These are phyloP conservation scores for Malurus alboscapulatus DNA, from an alignment of 2,113 vertebrate genomes.

Conservation along the genomic window DNA sequence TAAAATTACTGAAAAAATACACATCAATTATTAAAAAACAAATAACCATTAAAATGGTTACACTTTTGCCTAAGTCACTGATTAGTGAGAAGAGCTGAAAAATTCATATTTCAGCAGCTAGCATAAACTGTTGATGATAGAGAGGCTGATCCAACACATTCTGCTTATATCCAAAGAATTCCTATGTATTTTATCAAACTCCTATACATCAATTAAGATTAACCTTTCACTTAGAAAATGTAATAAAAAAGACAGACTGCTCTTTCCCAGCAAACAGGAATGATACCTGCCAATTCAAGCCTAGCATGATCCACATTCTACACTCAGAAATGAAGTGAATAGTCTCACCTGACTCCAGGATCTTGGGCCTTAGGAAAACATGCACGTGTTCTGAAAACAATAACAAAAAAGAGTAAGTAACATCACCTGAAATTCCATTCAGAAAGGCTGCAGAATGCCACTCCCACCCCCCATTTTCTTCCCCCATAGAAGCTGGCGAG, in stretches of 20 bases:
- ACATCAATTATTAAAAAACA: not conserved
- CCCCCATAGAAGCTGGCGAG: not conserved
- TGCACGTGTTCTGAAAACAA: not conserved
- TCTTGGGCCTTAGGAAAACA: not conserved
- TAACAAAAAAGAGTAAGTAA: not conserved
- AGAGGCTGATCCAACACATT: not conserved
- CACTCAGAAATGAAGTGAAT: not conserved
- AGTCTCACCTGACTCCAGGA: not conserved
- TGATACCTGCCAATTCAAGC: not conserved
- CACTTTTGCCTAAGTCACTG: not conserved
- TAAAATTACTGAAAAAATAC: not conserved
- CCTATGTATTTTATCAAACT: not conserved
- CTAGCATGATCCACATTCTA: not conserved
- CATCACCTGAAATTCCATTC: not conserved
- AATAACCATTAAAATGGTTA: not conserved
- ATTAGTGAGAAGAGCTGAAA: not conserved
- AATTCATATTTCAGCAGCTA: not conserved
- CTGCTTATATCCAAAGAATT: not conserved
- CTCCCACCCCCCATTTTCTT: not conserved
- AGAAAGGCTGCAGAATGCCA: not conserved
- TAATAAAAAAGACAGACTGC: not conserved
- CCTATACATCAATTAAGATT: not conserved
- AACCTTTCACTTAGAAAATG: not conserved
- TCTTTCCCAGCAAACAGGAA: not conserved
- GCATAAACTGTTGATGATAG: not conserved